Percentiles rank a stretch among this genome's conserved stretches.
phyloP scores from a whole-genome alignment of 2,888 invertebrate species.

The Ormyrus pomaceus region DNA sequence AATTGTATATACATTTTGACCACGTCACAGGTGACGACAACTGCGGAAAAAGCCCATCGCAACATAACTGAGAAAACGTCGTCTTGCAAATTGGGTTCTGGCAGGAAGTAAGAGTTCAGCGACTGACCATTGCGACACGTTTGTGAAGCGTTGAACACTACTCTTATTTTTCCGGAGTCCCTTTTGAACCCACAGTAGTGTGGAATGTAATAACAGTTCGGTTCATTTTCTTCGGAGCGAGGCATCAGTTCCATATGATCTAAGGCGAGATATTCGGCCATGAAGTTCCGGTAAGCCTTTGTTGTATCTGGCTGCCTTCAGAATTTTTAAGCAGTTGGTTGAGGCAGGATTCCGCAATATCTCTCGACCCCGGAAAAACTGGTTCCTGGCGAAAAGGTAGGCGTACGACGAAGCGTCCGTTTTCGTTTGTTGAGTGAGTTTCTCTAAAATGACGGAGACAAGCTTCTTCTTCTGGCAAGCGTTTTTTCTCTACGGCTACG shows the following conservation, averaged over 20 bases:
- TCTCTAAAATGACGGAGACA: neutral
- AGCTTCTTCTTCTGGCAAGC: neutral
- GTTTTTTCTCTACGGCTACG: neutral
- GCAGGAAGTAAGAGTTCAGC: neutral
- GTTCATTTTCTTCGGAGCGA: neutral
- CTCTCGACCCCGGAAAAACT: neutral
- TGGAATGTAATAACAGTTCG: neutral
- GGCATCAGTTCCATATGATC: neutral
- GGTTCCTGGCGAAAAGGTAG: neutral
- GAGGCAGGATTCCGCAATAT: neutral
- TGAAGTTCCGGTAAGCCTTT: neutral
- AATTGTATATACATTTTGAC: conserved; percentile 11
- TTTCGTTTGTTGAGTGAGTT: neutral
- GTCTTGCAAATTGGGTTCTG: neutral
- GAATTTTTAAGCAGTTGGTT: neutral
- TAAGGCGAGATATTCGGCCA: neutral
- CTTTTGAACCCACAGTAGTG: neutral
- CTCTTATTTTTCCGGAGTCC: neutral
- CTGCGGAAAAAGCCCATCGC: neutral
- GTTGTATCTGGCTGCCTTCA: neutral
- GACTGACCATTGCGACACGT: neutral
- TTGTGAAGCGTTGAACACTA: conserved; percentile 9
- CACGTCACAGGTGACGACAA: neutral
- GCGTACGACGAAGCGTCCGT: conserved; percentile 18
- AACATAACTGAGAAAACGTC: neutral